Percentiles rank a stretch among this genome's conserved stretches.
Conservation (phyloP, 2,113 vertebrate species). For the Grus americana region DNA sequence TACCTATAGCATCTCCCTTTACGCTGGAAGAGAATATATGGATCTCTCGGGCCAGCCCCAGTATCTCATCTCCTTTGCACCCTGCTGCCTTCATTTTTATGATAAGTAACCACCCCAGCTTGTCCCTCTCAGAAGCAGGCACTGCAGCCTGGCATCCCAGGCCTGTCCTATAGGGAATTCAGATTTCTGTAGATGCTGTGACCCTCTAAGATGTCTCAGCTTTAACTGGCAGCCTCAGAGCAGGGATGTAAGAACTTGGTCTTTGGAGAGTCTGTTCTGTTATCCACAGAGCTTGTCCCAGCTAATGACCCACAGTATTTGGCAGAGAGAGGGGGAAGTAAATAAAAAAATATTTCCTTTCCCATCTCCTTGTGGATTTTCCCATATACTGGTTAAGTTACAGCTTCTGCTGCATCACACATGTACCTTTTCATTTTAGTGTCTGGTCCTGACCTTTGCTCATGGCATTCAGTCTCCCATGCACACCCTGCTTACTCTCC, state of each 20-base stretch:
- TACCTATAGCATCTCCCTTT: neutral
- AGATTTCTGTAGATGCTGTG: neutral
- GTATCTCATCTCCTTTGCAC: neutral
- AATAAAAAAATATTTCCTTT: conserved; percentile 67
- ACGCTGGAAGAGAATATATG: neutral
- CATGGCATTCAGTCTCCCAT: conserved; percentile 63
- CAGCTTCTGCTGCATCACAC: conserved; percentile 59
- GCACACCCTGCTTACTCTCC: conserved; percentile 57
- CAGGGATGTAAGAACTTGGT: neutral
- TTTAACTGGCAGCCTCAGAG: neutral
- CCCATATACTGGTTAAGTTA: conserved; percentile 46
- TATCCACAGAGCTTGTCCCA: conserved; percentile 17
- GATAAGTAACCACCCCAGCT: neutral
- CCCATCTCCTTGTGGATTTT: conserved; percentile 60
- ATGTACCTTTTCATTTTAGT: conserved; percentile 68
- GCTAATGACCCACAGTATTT: conserved; percentile 28
- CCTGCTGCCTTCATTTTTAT: neutral
- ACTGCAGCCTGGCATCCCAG: neutral
- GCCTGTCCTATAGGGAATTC: neutral
- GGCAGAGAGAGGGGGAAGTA: neutral
- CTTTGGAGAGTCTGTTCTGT: neutral
- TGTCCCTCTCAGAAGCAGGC: neutral
- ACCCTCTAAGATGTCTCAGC: neutral
- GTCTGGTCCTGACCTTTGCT: conserved; percentile 66
- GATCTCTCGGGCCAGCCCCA: neutral